Conservation (phyloP, 2,113 vertebrate species). For the Ciconia stormi region DNA sequence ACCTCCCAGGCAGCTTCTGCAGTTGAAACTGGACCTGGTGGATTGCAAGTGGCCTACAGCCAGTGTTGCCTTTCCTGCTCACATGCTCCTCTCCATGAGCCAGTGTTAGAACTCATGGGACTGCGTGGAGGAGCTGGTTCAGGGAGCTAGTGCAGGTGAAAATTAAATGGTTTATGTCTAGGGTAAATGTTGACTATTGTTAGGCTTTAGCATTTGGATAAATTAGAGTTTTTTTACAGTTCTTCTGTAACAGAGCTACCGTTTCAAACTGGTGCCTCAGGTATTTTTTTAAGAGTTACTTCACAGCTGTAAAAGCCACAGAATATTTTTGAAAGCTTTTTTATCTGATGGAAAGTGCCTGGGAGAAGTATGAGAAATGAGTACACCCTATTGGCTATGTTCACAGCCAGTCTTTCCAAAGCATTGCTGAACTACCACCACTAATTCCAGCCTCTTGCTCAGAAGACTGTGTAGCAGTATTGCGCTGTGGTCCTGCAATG, state of each 20-base stretch:
- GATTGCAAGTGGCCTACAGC: not conserved
- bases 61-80: not conserved
- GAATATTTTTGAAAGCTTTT: not conserved
- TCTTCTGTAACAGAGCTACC: not conserved
- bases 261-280: not conserved
- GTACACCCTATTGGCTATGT: too few relatives aligned
- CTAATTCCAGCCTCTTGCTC: not conserved
- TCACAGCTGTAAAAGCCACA: not conserved
- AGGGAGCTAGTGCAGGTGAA: not conserved
- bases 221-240: not conserved
- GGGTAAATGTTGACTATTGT: not conserved
- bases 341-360: not conserved
- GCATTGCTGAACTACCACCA: not conserved
- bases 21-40: not conserved
- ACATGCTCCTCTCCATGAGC: not conserved
- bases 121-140: not conserved
- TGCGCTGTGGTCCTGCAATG: not conserved
- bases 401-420: not conserved
- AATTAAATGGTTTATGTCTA: not conserved
- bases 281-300: not conserved
- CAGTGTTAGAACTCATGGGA: fast-evolving
- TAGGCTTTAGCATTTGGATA: not conserved
- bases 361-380: not conserved
- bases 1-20: not conserved
- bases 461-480: not conserved